A percentile compares a stretch with the other conserved stretches of the same genome.
phyloP scores from a whole-genome alignment of 1,140 invertebrate genomes.

The Heliconius eleuchia region DNA sequence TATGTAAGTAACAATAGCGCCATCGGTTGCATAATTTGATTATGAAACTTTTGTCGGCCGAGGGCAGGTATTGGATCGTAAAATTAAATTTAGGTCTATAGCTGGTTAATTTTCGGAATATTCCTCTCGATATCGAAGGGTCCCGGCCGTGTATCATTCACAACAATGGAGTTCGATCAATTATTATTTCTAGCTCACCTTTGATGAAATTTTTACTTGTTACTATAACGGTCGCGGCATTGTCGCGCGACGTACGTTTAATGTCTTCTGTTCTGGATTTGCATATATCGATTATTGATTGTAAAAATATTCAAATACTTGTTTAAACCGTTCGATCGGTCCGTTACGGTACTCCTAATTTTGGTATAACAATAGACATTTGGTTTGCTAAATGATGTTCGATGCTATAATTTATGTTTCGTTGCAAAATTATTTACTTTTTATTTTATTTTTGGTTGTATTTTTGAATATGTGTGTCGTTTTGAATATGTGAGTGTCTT shows the following conservation, averaged over 20 bases:
- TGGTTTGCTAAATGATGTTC: conserved; percentile 40
- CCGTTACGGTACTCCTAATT: conserved; percentile 71
- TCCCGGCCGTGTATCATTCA: conserved; percentile 63
- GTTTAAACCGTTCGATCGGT: conserved; percentile 67
- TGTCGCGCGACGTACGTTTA: conserved; percentile 63
- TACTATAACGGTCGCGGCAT: conserved; percentile 73
- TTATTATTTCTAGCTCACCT: conserved; percentile 77
- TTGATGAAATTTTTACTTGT: conserved; percentile 76
- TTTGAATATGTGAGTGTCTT: too few species aligned
- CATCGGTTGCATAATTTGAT: conserved; percentile 80
- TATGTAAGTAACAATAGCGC: conserved; percentile 59
- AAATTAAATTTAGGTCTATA: conserved; percentile 80
- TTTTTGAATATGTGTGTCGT: too few species aligned
- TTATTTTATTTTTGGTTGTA: background rate
- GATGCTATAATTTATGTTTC: conserved; percentile 6
- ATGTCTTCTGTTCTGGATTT: conserved; percentile 69
- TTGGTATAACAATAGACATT: conserved; percentile 59
- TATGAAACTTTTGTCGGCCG: conserved; percentile 72
- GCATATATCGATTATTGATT: conserved; percentile 81
- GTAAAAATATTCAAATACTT: conserved; percentile 77
- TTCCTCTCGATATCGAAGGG: conserved; percentile 68
- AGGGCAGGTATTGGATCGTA: conserved; percentile 77
- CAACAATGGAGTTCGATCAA: conserved; percentile 73
- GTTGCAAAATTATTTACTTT: background rate
- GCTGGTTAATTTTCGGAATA: conserved; percentile 79